Evolutionary conservation across 2,113 vertebrate genomes (phyloP), one percentile per base, ranked within the genome.

Genomic region (Nanorana parkeri): DNA sequence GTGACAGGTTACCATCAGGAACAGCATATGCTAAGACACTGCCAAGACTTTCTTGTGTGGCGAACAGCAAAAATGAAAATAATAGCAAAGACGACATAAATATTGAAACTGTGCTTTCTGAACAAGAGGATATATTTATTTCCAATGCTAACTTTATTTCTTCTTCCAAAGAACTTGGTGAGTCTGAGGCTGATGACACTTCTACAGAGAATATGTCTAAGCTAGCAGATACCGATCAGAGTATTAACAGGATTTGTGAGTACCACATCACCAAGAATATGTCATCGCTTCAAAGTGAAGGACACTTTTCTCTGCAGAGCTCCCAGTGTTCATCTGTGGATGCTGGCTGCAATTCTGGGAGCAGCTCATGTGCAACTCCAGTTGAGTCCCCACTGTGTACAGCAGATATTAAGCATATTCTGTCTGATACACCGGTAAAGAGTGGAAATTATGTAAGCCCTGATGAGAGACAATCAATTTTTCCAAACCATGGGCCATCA

Each of bases 261-360:
- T 97, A 96, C 90, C 96, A 98, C 74, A 86, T 97, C 89, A 92
- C 93, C 89, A 99, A 98, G 89, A 94, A 96, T 56, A 96, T 98
- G 96, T 98, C 96, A 1, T 97, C 96, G 0, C 87, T 98, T 80
- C 98, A 98, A 86, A 97, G 95, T 0, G 96, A 99, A 88, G 96
- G 95, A 21, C 91, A 94, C 84, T 95, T 97, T 88, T 97, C 96
- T 0, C 94, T 99, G 29, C 97, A 99, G 86, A 96, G 96, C 82
- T 99, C 98, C 0, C 97, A 99, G 83, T 96, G 96, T 88, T 99
- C 98, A 16, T 99, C 97, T 3, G 95, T 98, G 84, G 98, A 99
- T 7, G 97, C 96, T 1, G 96, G 97, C 65, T 98, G 96, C 80
- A 95, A 95, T 88, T 96, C 97, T 1, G 96, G 97, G 86, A 96